phyloP scores from a whole-genome alignment of 2,888 invertebrate species.

The Alloplasta piceator region DNA sequence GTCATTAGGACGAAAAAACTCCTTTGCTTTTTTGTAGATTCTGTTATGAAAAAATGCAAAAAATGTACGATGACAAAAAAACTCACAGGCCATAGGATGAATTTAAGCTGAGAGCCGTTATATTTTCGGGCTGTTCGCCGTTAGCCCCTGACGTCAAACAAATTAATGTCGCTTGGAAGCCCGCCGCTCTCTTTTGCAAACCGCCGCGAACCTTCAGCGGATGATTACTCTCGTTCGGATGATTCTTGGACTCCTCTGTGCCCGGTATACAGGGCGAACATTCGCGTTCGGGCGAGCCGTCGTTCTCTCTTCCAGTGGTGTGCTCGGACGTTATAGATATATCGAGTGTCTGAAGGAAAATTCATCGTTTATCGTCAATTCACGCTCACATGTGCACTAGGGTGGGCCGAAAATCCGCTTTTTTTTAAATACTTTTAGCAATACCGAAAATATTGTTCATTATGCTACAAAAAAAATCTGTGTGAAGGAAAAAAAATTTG shows the following conservation, averaged over 20 bases:
- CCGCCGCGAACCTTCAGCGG: conserved; percentile 90
- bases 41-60: conserved; percentile 23
- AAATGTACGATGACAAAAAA: conserved; percentile 40
- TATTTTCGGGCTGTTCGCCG: conserved; percentile 91
- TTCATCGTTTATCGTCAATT: neutral
- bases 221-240: conserved; percentile 81
- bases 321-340: conserved; percentile 93
- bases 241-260: conserved; percentile 83
- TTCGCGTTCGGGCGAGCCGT: conserved; percentile 93
- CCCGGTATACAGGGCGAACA: conserved; percentile 84
- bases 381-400: too few species aligned
- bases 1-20: too few species aligned
- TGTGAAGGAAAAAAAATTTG: too few species aligned
- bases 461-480: too few species aligned
- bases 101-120: conserved; percentile 96
- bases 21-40: too few species aligned
- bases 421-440: too few species aligned
- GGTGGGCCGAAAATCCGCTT: too few species aligned
- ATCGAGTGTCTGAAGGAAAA: conserved; percentile 88
- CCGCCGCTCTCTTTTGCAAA: conserved; percentile 93
- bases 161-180: conserved; percentile 98
- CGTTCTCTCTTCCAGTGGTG: conserved; percentile 88
- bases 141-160: conserved; percentile 94
- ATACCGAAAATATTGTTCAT: too few species aligned
- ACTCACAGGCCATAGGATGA: conserved; percentile 99